Conservation (phyloP, 2,797 vertebrate species). For the Peromyscus eremicus region DNA sequence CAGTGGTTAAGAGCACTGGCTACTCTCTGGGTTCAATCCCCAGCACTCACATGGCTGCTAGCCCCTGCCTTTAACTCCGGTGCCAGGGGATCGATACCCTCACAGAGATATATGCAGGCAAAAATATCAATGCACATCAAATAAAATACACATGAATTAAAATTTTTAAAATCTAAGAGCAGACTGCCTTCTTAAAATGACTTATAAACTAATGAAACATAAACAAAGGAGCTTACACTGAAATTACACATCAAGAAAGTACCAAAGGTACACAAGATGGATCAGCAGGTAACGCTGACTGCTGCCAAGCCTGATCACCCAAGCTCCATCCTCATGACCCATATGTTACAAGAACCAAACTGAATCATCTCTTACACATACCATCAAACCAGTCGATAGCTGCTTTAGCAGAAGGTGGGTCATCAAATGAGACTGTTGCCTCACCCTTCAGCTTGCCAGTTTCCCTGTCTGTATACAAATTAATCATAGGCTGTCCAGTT, state of each 20-base stretch:
- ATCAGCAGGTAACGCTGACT: not conserved
- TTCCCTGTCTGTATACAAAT: constrained; percentile 95
- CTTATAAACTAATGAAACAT: not conserved
- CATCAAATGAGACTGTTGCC: constrained; percentile 95
- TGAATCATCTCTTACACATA: constrained; percentile 73
- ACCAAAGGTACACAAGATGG: not conserved
- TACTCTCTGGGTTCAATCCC: not conserved
- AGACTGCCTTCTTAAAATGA: not conserved
- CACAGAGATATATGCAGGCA: not conserved
- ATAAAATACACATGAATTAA: not conserved
- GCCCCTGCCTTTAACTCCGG: not conserved
- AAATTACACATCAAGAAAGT: not conserved
- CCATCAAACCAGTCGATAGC: constrained; percentile 97
- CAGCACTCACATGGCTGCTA: not conserved
- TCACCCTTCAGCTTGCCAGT: constrained; percentile 96
- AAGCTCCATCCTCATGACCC: not conserved
- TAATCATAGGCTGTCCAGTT: constrained; percentile 96
- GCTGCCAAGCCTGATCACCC: not conserved
- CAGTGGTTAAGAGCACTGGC: not conserved
- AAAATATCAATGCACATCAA: not conserved
- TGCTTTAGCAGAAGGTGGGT: constrained; percentile 95
- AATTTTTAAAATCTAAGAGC: not conserved
- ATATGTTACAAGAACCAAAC: not conserved
- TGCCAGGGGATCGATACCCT: not conserved
- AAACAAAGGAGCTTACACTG: not conserved